Conservation (phyloP, 2,797 vertebrate genomes). For the Thripadectes ignobilis region DNA sequence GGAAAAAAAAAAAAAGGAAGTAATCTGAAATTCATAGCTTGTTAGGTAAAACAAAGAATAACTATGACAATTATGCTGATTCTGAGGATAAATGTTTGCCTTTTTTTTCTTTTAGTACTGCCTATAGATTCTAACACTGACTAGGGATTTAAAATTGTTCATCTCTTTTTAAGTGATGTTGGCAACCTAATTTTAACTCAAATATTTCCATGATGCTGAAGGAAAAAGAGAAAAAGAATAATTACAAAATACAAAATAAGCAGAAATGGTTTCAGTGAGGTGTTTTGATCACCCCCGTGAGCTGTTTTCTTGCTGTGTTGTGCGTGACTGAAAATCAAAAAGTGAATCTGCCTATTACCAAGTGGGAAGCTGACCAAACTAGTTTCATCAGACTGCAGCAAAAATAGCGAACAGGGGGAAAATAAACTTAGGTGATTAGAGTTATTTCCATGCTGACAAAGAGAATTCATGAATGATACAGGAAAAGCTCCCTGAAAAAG, state of each 20-base stretch:
- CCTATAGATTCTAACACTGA: conserved; percentile 7
- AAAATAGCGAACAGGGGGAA: neutral
- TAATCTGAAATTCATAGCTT: conserved; percentile 8
- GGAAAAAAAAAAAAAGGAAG: neutral
- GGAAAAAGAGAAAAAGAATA: conserved; percentile 9
- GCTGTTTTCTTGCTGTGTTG: conserved; percentile 34
- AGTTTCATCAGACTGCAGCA: neutral
- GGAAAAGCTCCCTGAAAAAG: neutral
- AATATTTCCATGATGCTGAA: neutral
- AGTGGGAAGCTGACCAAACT: conserved; percentile 39
- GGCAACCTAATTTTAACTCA: conserved; percentile 49
- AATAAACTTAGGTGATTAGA: conserved; percentile 12
- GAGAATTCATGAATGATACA: neutral
- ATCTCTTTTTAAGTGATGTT: conserved; percentile 37
- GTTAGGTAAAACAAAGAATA: conserved; percentile 28
- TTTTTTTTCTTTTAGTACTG: neutral
- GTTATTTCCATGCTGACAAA: conserved; percentile 1
- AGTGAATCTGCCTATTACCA: conserved; percentile 39
- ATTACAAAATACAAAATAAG: conserved; percentile 44
- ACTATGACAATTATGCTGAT: conserved; percentile 14
- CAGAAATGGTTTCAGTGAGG: conserved; percentile 52
- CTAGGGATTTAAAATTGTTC: conserved; percentile 23
- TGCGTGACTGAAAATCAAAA: conserved; percentile 48
- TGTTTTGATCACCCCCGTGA: conserved; percentile 54
- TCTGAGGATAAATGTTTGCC: conserved; percentile 6